Conservation (phyloP, 2,888 invertebrate genomes). For the Orthosia gothica region DNA sequence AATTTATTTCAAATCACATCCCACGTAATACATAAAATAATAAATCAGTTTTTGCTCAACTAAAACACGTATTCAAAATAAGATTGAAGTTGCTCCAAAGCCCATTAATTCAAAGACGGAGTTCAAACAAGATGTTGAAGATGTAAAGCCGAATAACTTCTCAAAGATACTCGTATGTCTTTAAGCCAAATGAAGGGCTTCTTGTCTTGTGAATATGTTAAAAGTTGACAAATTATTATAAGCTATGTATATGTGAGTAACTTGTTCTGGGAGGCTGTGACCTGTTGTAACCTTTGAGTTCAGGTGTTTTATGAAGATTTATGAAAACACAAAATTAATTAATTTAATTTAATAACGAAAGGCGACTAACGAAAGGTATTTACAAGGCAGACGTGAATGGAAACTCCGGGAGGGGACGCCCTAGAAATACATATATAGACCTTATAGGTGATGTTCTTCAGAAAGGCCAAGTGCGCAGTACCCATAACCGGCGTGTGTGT, state of each 20-base stretch:
- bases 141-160: conserved; percentile 62
- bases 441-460: too few species aligned
- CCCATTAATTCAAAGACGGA: conserved; percentile 62
- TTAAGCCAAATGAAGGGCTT: conserved; percentile 64
- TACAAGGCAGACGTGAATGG: too few species aligned
- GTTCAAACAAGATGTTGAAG: conserved; percentile 60
- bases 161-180: conserved; percentile 61
- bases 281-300: background rate
- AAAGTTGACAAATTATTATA: conserved; percentile 62
- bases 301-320: background rate
- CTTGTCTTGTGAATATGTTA: conserved; percentile 60
- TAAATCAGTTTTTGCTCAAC: conserved; percentile 58
- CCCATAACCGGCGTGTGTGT: too few species aligned
- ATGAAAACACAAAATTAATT: too few species aligned
- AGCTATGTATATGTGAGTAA: conserved; percentile 23
- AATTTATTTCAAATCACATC: background rate
- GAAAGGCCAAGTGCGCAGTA: too few species aligned
- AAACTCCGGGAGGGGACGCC: too few species aligned
- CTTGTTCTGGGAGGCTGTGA: conserved; percentile 7
- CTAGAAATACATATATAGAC: too few species aligned
- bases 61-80: conserved; percentile 52
- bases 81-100: conserved; percentile 62
- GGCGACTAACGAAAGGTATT: too few species aligned
- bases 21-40: conserved; percentile 36
- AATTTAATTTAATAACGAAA: too few species aligned